These are phyloP conservation scores for Ruditapes philippinarum DNA, from an alignment of 1,140 invertebrate genomes.

Conservation along the genomic window DNA sequence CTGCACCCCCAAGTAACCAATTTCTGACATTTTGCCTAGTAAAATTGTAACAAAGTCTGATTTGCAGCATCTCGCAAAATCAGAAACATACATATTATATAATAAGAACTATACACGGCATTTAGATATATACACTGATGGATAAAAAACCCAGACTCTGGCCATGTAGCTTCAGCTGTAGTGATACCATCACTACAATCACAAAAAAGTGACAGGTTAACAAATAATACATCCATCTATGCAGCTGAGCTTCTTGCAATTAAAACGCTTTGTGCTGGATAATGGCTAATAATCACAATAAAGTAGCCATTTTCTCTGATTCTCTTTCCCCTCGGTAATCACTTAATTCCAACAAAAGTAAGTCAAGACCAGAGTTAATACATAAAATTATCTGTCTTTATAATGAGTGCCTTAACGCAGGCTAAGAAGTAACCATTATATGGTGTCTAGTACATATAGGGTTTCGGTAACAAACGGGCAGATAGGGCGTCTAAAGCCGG, in stretches of 20 bases:
- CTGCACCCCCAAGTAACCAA: background rate
- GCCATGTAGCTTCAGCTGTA: background rate
- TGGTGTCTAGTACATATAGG: slow-evolving; percentile 17
- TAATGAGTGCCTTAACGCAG: background rate
- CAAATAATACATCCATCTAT: slow-evolving; percentile 9
- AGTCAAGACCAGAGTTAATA: slow-evolving; percentile 17
- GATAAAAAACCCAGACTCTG: slow-evolving; percentile 22
- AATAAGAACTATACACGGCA: background rate
- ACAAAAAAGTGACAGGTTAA: background rate
- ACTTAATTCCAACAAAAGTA: background rate
- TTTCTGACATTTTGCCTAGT: background rate
- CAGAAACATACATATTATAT: background rate
- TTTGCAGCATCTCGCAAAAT: background rate
- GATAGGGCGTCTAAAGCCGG: background rate
- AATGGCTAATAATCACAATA: background rate
- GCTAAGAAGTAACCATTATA: background rate
- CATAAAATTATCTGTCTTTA: background rate
- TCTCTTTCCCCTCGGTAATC: background rate
- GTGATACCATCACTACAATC: background rate
- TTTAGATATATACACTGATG: slow-evolving; percentile 24
- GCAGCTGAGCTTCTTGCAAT: background rate
- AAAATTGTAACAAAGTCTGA: background rate
- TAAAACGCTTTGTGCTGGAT: background rate
- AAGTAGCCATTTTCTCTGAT: slow-evolving; percentile 2
- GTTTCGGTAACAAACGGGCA: background rate